Evolutionary conservation across 2,113 vertebrate genomes (phyloP).

Genomic region (Trochalopteron elliotii): DNA sequence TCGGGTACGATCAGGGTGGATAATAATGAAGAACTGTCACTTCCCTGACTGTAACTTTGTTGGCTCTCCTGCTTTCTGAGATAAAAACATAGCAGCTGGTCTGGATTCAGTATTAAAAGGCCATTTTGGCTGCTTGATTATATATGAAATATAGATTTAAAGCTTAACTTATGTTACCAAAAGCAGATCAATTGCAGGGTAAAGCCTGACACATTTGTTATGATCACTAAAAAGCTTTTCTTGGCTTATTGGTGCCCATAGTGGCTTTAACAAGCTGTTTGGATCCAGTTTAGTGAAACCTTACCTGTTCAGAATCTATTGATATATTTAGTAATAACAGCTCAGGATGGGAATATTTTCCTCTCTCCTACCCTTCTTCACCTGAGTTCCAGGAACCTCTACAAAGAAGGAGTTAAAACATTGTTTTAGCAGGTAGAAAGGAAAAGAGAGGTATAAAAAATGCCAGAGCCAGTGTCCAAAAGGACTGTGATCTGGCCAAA

Average conservation of each 20-base stretch:
- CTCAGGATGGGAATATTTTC: not conserved
- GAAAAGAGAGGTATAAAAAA: not conserved
- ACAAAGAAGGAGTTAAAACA: not conserved
- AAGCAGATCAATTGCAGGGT: slow-evolving; percentile 42
- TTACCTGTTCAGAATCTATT: not conserved
- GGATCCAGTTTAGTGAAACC: not conserved
- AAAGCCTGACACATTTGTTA: slow-evolving; percentile 56
- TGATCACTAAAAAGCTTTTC: slow-evolving; percentile 45
- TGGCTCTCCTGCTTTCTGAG: slow-evolving; percentile 69
- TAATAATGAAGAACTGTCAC: slow-evolving; percentile 69
- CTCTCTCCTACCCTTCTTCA: not conserved
- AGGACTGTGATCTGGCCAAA: not conserved
- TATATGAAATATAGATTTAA: slow-evolving; percentile 72
- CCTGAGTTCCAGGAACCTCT: not conserved
- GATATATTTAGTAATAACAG: not conserved
- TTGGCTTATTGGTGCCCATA: slow-evolving; percentile 1
- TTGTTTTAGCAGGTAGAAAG: not conserved
- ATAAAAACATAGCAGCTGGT: slow-evolving; percentile 63
- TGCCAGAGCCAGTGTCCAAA: not conserved
- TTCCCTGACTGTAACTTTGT: slow-evolving; percentile 62
- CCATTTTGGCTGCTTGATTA: slow-evolving; percentile 66
- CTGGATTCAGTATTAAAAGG: slow-evolving; percentile 68
- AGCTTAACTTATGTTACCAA: slow-evolving; percentile 59
- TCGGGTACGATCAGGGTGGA: slow-evolving; percentile 48
- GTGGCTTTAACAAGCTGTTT: slow-evolving; percentile 33